phyloP scores from a whole-genome alignment of 2,888 invertebrate species.

The Nemotelus nigrinus region DNA sequence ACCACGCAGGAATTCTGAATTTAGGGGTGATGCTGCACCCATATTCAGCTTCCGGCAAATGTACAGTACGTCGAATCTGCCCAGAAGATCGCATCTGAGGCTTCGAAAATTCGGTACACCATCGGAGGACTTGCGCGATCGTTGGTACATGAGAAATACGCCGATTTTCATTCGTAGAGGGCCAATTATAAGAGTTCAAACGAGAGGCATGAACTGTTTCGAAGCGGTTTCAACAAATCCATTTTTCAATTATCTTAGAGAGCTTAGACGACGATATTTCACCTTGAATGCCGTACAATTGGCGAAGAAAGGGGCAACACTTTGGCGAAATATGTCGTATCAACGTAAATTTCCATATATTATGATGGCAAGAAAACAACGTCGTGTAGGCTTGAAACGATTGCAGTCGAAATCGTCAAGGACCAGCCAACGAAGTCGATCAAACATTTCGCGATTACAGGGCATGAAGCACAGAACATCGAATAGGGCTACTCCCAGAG shows the following conservation, averaged over 20 bases:
- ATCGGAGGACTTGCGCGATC: not conserved
- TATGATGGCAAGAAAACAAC: slow-evolving; percentile 33
- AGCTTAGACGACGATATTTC: slow-evolving; percentile 13
- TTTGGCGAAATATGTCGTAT: slow-evolving; percentile 38
- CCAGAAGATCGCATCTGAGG: not conserved
- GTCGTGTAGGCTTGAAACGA: slow-evolving; percentile 33
- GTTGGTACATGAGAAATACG: not conserved
- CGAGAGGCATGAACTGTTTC: not conserved
- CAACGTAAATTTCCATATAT: slow-evolving; percentile 44
- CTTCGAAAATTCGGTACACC: not conserved
- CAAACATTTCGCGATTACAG: not conserved
- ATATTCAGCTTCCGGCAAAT: not conserved
- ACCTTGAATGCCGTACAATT: slow-evolving; percentile 15
- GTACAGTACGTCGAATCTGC: not conserved
- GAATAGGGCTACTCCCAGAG: not conserved
- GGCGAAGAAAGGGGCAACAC: slow-evolving; percentile 37
- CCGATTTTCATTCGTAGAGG: not conserved
- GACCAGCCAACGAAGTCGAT: not conserved
- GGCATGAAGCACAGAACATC: not conserved
- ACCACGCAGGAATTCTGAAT: too few species aligned
- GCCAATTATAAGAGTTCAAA: not conserved
- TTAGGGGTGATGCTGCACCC: too few species aligned
- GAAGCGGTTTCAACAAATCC: slow-evolving; percentile 36
- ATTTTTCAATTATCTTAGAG: slow-evolving; percentile 44
- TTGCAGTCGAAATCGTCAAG: slow-evolving; percentile 7